These are phyloP conservation scores for Syngnathus rostellatus DNA, from an alignment of 2,797 vertebrate genomes.

Conservation along the genomic window DNA sequence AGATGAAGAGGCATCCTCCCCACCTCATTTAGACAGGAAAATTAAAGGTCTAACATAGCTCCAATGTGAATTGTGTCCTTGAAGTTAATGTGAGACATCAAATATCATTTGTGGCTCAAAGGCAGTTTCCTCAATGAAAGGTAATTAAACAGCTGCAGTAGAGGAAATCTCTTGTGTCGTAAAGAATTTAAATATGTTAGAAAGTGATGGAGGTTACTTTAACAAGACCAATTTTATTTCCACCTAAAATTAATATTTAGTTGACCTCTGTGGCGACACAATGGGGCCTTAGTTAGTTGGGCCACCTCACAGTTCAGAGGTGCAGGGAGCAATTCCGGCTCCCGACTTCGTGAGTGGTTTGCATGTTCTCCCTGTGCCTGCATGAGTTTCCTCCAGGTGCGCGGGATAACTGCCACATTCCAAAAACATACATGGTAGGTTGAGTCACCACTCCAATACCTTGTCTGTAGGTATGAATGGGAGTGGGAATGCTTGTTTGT, in stretches of 20 bases:
- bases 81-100: constrained; percentile 58
- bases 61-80: constrained; percentile 64
- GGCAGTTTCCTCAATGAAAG: constrained; percentile 56
- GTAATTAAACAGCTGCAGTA: constrained; percentile 37
- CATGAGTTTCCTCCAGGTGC: no score
- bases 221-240: constrained; percentile 11
- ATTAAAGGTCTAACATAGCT: constrained; percentile 63
- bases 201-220: neutral
- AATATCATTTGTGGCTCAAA: constrained; percentile 68
- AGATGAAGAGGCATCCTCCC: constrained; percentile 67
- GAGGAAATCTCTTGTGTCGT: constrained; percentile 8
- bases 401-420: no score
- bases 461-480: no score
- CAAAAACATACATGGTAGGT: no score
- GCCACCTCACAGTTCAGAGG: no score
- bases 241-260: neutral
- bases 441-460: no score
- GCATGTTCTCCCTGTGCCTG: no score
- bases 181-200: constrained; percentile 16
- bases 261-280: neutral
- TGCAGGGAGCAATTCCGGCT: no score
- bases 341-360: no score
- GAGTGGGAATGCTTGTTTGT: no score
- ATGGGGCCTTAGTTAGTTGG: no score
- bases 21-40: constrained; percentile 70